Evolutionary conservation across 2,888 invertebrate species (phyloP).

Genomic region (Acleris sparsana): DNA sequence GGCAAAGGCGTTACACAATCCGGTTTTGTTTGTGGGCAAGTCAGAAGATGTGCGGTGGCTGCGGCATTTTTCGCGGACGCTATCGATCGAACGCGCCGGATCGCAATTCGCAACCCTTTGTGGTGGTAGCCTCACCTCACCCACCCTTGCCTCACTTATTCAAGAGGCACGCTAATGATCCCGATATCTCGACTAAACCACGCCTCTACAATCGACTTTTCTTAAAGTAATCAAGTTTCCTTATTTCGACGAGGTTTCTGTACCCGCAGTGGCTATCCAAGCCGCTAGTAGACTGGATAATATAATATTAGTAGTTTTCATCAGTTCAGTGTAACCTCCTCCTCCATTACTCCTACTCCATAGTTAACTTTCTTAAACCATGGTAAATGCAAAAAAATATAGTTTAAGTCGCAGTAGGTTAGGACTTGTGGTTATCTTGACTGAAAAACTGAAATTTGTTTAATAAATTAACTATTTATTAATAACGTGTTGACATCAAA

Average conservation of each 20-base stretch:
- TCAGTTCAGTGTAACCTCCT: too few relatives aligned
- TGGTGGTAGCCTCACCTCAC: constrained; percentile 50
- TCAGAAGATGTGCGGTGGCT: constrained; percentile 39
- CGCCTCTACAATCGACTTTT: constrained; percentile 38
- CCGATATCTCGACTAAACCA: constrained; percentile 40
- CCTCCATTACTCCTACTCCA: too few relatives aligned
- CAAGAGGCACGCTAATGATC: constrained; percentile 47
- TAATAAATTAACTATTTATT: too few relatives aligned
- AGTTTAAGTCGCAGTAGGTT: too few relatives aligned
- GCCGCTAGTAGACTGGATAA: background rate
- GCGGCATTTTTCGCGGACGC: constrained; percentile 50
- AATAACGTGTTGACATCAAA: too few relatives aligned
- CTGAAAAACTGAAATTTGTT: too few relatives aligned
- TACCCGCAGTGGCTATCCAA: constrained; percentile 11
- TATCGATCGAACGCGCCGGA: constrained; percentile 60
- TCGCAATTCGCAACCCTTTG: constrained; percentile 61
- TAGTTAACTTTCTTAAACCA: too few relatives aligned
- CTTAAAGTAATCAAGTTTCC: constrained; percentile 36
- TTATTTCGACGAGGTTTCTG: constrained; percentile 27
- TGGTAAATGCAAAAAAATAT: too few relatives aligned
- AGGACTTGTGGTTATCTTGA: too few relatives aligned
- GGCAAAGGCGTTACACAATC: constrained; percentile 27
- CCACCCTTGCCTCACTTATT: constrained; percentile 53
- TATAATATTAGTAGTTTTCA: constrained; percentile 4
- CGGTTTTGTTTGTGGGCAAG: constrained; percentile 32